These are phyloP conservation scores for Coendou prehensilis DNA, from an alignment of 2,797 vertebrate genomes.

Conservation along the genomic window DNA sequence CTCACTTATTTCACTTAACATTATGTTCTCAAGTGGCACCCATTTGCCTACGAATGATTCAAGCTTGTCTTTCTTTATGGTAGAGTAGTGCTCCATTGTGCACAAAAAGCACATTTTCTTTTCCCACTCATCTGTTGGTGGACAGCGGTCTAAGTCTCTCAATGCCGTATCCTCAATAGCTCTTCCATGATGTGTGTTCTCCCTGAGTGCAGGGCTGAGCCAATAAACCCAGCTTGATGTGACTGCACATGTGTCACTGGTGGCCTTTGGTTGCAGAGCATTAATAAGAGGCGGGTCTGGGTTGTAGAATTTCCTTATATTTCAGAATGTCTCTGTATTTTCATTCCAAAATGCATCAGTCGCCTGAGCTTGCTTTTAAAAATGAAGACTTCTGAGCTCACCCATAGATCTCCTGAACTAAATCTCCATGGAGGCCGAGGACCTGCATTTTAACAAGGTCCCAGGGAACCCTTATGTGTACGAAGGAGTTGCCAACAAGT, in stretches of 20 bases:
- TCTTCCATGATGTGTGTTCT: background rate
- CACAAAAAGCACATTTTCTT: background rate
- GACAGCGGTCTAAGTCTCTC: background rate
- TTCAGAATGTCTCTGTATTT: background rate
- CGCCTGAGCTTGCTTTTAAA: background rate
- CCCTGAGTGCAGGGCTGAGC: background rate
- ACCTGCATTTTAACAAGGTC: background rate
- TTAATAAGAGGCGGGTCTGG: background rate
- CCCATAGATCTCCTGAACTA: background rate
- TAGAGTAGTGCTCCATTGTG: background rate
- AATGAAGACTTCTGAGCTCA: background rate
- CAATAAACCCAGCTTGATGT: background rate
- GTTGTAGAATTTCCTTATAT: background rate
- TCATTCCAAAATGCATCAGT: conserved; percentile 21
- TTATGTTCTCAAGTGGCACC: background rate
- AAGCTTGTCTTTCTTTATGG: background rate
- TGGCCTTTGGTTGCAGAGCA: background rate
- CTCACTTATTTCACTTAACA: background rate
- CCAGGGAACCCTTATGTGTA: too few relatives aligned
- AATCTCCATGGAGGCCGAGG: background rate
- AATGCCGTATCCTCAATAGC: background rate
- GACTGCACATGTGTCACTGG: background rate
- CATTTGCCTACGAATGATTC: background rate
- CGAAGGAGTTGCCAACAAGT: background rate
- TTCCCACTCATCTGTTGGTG: background rate